Percentiles rank a stretch among this genome's conserved stretches.
Conservation (phyloP, 2,888 invertebrate species). For the Hypolimnas misippus region DNA sequence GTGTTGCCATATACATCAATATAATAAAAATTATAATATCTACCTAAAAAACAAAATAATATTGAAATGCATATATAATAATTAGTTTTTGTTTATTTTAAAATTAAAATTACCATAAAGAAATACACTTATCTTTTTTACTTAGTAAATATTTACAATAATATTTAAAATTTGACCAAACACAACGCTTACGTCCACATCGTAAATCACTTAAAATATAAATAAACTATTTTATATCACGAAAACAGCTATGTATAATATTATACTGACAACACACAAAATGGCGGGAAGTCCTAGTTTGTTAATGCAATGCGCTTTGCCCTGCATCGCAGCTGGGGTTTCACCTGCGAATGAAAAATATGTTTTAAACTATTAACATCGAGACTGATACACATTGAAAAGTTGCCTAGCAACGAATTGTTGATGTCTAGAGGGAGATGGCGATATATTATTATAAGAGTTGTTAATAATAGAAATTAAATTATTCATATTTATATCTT, state of each 20-base stretch:
- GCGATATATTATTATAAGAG: no score
- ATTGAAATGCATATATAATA: no score
- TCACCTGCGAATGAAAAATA: slow-evolving; percentile 84
- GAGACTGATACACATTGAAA: no score
- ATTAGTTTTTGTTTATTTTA: neutral
- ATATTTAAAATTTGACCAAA: slow-evolving; percentile 49
- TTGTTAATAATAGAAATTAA: no score
- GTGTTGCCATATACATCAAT: neutral
- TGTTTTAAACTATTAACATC: no score
- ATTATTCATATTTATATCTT: no score
- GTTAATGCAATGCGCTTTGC: slow-evolving; percentile 82
- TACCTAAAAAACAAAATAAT: no score
- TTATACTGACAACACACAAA: slow-evolving; percentile 43
- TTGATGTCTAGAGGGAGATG: no score
- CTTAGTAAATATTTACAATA: slow-evolving; percentile 36
- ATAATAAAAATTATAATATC: neutral
- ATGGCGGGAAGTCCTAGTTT: slow-evolving; percentile 57
- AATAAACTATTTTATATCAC: slow-evolving; percentile 36
- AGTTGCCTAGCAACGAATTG: neutral
- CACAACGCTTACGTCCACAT: slow-evolving; percentile 38
- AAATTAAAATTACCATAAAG: slow-evolving; percentile 12
- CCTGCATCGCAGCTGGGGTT: slow-evolving; percentile 94
- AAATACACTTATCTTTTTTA: slow-evolving; percentile 17
- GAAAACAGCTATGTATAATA: slow-evolving; percentile 41
- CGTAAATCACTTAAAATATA: slow-evolving; percentile 9